Evolutionary conservation across 2,888 invertebrate genomes (phyloP).

Genomic region (Blastobasis lacticolella): DNA sequence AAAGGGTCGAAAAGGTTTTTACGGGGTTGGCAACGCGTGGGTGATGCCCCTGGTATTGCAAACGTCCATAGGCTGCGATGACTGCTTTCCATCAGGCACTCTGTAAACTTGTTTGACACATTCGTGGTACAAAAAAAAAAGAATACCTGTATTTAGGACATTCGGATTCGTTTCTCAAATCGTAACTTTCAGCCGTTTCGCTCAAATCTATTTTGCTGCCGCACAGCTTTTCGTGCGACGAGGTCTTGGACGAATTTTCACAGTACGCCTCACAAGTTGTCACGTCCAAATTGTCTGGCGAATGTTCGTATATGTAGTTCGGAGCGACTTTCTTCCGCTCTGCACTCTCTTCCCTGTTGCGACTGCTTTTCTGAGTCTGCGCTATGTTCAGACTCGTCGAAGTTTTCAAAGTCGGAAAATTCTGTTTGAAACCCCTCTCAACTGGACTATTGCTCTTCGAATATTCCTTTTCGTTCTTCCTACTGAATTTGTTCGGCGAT

Average conservation of each 20-base stretch:
- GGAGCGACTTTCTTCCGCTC: conserved; percentile 34
- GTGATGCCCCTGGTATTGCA: no score
- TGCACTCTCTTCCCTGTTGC: conserved; percentile 28
- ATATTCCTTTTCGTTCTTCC: conserved; percentile 49
- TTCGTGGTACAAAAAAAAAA: no score
- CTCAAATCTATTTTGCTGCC: conserved; percentile 58
- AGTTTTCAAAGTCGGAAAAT: conserved; percentile 42
- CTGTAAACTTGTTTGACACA: no score
- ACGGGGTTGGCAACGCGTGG: no score
- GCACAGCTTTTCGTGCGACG: conserved; percentile 46
- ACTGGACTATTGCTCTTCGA: conserved; percentile 68
- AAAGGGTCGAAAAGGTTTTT: no score
- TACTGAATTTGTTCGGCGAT: conserved; percentile 51
- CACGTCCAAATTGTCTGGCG: conserved; percentile 55
- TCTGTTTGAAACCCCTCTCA: conserved; percentile 54
- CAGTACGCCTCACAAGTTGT: conserved; percentile 35
- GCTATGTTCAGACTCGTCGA: conserved; percentile 51
- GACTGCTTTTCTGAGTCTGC: conserved; percentile 30
- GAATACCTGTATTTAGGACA: conserved; percentile 56
- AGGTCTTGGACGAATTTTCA: conserved; percentile 38
- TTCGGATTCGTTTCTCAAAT: conserved; percentile 50
- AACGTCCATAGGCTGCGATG: no score
- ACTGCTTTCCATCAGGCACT: no score
- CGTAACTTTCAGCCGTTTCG: conserved; percentile 64
- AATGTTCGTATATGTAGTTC: conserved; percentile 59